Conservation (phyloP, 2,797 vertebrate species). For the Mareca penelope region DNA sequence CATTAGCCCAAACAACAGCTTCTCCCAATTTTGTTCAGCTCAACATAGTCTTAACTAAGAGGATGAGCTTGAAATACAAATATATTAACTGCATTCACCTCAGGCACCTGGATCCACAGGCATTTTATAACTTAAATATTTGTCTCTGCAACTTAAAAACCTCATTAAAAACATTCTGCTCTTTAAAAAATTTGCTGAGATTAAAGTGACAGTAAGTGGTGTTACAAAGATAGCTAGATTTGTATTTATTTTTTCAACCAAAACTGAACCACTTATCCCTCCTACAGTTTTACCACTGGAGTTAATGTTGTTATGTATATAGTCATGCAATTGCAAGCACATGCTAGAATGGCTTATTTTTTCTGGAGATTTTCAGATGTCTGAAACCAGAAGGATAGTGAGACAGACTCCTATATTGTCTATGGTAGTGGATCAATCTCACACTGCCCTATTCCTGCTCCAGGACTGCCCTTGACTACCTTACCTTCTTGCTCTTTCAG, state of each 20-base stretch:
- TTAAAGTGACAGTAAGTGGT: fast-evolving
- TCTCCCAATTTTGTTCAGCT: not conserved
- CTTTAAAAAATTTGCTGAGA: not conserved
- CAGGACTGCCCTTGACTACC: not conserved
- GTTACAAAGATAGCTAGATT: not conserved
- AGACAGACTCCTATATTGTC: not conserved
- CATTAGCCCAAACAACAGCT: not conserved
- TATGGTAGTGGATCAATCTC: not conserved
- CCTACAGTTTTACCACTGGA: not conserved
- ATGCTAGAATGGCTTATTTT: fast-evolving
- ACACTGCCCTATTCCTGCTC: not conserved
- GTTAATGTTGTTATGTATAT: not conserved
- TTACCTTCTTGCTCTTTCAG: not conserved
- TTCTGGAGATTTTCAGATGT: not conserved
- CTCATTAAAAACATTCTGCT: not conserved
- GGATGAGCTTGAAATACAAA: not conserved
- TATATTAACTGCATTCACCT: not conserved
- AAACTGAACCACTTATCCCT: not conserved
- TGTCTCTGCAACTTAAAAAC: not conserved
- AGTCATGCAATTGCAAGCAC: not conserved
- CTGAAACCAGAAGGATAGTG: not conserved
- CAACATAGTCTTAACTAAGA: not conserved
- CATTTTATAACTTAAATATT: not conserved
- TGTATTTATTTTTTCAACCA: not conserved
- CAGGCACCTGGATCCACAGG: not conserved